Evolutionary conservation across 2,113 vertebrate species (phyloP).

Genomic region (Bufo bufo): DNA sequence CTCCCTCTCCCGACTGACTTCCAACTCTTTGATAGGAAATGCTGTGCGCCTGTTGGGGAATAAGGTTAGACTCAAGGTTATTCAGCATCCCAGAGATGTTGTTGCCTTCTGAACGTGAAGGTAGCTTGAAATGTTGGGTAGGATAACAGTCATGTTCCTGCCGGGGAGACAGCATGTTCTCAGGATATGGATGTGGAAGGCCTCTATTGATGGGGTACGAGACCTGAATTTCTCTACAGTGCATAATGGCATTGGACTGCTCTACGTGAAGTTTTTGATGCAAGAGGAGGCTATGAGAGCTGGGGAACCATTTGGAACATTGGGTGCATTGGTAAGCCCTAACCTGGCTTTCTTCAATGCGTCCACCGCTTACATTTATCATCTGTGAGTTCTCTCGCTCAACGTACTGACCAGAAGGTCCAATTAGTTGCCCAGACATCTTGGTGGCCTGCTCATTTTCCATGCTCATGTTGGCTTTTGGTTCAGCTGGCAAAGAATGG

Average conservation of each 20-base stretch:
- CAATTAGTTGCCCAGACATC: conserved; percentile 49
- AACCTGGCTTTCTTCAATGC: conserved; percentile 45
- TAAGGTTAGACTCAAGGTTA: background rate
- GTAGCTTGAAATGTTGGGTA: conserved; percentile 28
- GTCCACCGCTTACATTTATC: conserved; percentile 7
- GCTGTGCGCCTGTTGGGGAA: conserved; percentile 23
- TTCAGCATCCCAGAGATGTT: conserved; percentile 15
- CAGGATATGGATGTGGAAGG: conserved; percentile 35
- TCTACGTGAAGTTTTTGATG: conserved; percentile 52
- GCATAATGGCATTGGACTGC: conserved; percentile 40
- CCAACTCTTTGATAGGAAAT: conserved; percentile 31
- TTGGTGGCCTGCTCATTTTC: conserved; percentile 33
- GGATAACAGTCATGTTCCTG: conserved; percentile 38
- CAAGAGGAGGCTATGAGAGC: conserved; percentile 44
- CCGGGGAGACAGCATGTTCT: conserved; percentile 44
- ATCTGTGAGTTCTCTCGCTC: conserved; percentile 37
- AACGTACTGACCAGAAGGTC: conserved; percentile 52
- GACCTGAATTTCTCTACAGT: conserved; percentile 54
- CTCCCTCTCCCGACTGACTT: background rate
- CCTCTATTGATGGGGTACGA: conserved; percentile 40
- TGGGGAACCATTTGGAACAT: conserved; percentile 53
- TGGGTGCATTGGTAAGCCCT: conserved; percentile 53
- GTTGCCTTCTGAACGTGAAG: conserved; percentile 9
- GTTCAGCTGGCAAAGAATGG: conserved; percentile 2
- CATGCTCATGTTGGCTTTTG: background rate